phyloP scores from a whole-genome alignment of 2,888 invertebrate species.

The Drosophila prostipennis region DNA sequence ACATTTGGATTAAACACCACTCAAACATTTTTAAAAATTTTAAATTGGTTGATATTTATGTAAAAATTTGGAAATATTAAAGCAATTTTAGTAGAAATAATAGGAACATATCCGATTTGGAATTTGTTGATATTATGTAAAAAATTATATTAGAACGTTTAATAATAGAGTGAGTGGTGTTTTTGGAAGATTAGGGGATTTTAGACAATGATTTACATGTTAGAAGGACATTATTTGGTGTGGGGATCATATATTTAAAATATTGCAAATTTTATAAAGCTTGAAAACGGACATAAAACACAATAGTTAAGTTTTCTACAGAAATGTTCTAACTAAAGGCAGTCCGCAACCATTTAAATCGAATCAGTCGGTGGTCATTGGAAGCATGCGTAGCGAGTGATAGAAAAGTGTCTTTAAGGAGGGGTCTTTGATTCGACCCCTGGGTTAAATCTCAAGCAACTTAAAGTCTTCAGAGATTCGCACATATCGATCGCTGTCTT shows the following conservation, averaged over 20 bases:
- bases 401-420: neutral
- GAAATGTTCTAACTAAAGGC: neutral
- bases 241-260: neutral
- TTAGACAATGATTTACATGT: neutral
- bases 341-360: neutral
- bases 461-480: slow-evolving; percentile 31
- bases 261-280: neutral
- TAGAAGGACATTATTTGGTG: neutral
- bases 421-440: neutral
- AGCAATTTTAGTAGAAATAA: too few species aligned
- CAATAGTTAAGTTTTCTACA: neutral
- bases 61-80: too few species aligned
- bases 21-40: too few species aligned
- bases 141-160: too few species aligned
- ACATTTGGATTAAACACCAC: too few species aligned
- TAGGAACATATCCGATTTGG: too few species aligned
- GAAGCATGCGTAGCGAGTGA: neutral
- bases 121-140: too few species aligned
- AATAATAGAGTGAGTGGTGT: neutral
- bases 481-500: slow-evolving; percentile 37
- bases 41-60: too few species aligned
- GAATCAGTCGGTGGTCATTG: neutral
- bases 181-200: neutral
- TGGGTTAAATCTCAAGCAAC: slow-evolving; percentile 43
- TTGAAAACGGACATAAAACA: neutral